These are phyloP conservation scores for Temnothorax ravouxi DNA, from an alignment of 2,888 invertebrate genomes.

Conservation along the genomic window DNA sequence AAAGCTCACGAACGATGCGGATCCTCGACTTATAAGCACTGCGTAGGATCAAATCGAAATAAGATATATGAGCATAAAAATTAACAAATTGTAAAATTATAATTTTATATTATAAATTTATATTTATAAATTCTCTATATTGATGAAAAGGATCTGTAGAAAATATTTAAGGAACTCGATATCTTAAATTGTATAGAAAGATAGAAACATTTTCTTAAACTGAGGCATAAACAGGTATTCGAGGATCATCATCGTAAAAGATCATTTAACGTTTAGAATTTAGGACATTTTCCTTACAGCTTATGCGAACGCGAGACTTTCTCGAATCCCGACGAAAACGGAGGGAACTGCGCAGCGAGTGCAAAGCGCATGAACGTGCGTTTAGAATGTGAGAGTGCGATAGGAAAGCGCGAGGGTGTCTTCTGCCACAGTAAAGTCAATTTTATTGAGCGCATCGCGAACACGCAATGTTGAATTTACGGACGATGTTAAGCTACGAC, in stretches of 20 bases:
- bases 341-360: not conserved
- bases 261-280: slow-evolving; percentile 8
- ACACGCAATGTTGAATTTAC: slow-evolving; percentile 36
- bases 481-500: slow-evolving; percentile 25
- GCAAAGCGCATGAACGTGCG: slow-evolving; percentile 12
- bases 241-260: not conserved
- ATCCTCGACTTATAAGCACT: not conserved
- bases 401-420: slow-evolving; percentile 51
- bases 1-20: not conserved
- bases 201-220: not conserved
- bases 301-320: slow-evolving; percentile 67
- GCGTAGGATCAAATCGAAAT: not conserved
- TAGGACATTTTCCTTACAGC: slow-evolving; percentile 18
- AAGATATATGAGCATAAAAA: not conserved
- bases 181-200: not conserved
- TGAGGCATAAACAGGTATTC: not conserved
- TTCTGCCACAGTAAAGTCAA: slow-evolving; percentile 72
- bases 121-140: not conserved
- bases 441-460: slow-evolving; percentile 64
- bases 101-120: not conserved
- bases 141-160: not conserved
- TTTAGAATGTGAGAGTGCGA: slow-evolving; percentile 4
- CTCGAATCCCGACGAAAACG: slow-evolving; percentile 55
- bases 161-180: not conserved
- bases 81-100: slow-evolving; percentile 12